Evolutionary conservation across 2,888 invertebrate species (phyloP), one percentile per base, ranked within the genome.

Genomic region (Lycocerus yunnanus): DNA sequence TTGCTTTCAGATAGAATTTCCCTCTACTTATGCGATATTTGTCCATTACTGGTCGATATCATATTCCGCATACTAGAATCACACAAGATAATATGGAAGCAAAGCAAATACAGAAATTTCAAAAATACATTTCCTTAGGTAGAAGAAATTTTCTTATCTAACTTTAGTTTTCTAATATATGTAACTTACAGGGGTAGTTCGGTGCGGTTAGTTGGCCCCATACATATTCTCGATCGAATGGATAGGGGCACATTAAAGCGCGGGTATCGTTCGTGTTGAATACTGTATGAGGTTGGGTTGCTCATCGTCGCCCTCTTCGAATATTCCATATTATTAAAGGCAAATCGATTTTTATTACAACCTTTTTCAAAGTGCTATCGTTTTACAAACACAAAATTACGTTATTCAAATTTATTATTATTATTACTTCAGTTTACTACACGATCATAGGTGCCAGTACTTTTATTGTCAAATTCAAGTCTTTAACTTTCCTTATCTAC

Each of bases 231-330:
- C 81, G 80, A 81, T 82, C 81, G 80, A 81, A 79, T 80, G 83
- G 82, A 83, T 81, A 81, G 81, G 81, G 81, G 78, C 81, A 80
- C 83, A 83, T 84, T 84, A 84, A 83, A 82, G 82, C 80, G 79
- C 43, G 83, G 82, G 83, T 84, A 83, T 84, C 80, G 81, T 79
- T 80, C 81, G 82, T 82, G 83, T 82, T 84, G 84, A 84, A 84
- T 84, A 84, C 83, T 84, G 83, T 84, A 84, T 84, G 83, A 83
- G 82, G 60, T 77, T 73, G 74, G 61, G 70, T 74, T 73, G 76
- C 78, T 77, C 78, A 66, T 71, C 74, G 73, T 71, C 72, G 71
- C 73, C 77, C 75, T 74, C 65, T 60, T 69, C 72, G 72, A 75
- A 73, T 75, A 75, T 75, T 75, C 75, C 69, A 66, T 75, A 73